Evolutionary conservation across 2,797 vertebrate genomes (phyloP), one percentile per base, ranked within the genome.

Genomic region (Phalloptychus januarius): DNA sequence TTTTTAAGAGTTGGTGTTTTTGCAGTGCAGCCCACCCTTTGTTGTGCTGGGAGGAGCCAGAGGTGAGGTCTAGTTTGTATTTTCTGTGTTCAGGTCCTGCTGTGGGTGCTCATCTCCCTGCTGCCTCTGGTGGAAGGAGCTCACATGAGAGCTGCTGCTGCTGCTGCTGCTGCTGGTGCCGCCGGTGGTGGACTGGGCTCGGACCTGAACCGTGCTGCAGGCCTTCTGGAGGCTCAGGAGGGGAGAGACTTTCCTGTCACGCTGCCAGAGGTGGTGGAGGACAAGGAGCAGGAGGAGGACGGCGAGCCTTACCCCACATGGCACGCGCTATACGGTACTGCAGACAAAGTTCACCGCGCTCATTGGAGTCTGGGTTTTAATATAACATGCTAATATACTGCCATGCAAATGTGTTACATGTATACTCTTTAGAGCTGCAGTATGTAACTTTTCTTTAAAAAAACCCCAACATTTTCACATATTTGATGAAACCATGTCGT

Each of bases 41-140:
- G 36, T 5, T 45, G 16, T 42, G 15, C 40, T 45, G 67, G 45
- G 42, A 45, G 28, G 40, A 44, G 67, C 3, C n/a, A 28, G 40
- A 70, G n/a, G 6, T 70, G 67, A 44, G 25, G 13, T 70, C 54
- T 31, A 48, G 7, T 70, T 80, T 20, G 13, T 36, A 20, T 54
- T n/a, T 3, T 81, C 18, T 78, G 71, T 83, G 50, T 80, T 76
- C 4, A 96, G 96, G 93, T 95, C 91, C 87, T 95, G 84, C 87
- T 95, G 63, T 95, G 93, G 94, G 88, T 94, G 82, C 88, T 95
- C 40, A 84, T 95, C 72, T 95, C 92, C 89, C 85, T 96, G 85
- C 86, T 96, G 91, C 94, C 95, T 76, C 87, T 95, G 18, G 94
- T 93, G 75, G 92, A 94, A 23, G 95, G 94, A 80, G 94, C 90